These are phyloP conservation scores for Crossaster papposus DNA, from an alignment of 53 echinoderm and acorn worm species.

Conservation along the genomic window DNA sequence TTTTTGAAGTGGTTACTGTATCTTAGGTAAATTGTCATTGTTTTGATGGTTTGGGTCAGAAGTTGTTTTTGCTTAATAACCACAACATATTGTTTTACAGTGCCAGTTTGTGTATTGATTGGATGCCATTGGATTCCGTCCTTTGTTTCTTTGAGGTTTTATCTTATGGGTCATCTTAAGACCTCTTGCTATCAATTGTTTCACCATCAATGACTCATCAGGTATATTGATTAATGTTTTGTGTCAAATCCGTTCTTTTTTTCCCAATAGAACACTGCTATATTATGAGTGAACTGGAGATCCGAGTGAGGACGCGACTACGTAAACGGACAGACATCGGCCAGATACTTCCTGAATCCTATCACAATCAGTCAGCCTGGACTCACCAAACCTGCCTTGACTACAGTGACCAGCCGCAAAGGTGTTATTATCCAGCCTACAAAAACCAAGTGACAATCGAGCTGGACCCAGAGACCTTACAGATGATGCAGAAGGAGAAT, in stretches of 20 bases:
- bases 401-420: background rate
- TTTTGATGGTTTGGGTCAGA: background rate
- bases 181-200: slow-evolving; percentile 2
- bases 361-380: slow-evolving; percentile 15
- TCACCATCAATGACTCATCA: background rate
- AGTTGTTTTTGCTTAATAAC: background rate
- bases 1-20: too few species aligned
- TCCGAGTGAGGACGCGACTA: slow-evolving; percentile 62
- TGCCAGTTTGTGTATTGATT: background rate
- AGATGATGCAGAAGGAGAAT: slow-evolving; percentile 53
- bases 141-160: background rate
- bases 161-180: background rate
- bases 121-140: background rate
- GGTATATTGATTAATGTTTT: slow-evolving; percentile 19
- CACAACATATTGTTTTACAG: background rate
- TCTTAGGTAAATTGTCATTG: too few species aligned
- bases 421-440: slow-evolving; percentile 5
- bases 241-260: background rate
- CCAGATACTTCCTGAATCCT: slow-evolving; percentile 15
- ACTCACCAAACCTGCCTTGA: background rate
- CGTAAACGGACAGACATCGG: slow-evolving; percentile 46
- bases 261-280: slow-evolving; percentile 37
- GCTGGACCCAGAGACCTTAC: slow-evolving; percentile 25
- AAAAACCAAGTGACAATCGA: slow-evolving; percentile 47
- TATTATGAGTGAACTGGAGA: slow-evolving; percentile 67